Evolutionary conservation across 2,113 vertebrate genomes (phyloP).

Genomic region (Pangasianodon gigas): DNA sequence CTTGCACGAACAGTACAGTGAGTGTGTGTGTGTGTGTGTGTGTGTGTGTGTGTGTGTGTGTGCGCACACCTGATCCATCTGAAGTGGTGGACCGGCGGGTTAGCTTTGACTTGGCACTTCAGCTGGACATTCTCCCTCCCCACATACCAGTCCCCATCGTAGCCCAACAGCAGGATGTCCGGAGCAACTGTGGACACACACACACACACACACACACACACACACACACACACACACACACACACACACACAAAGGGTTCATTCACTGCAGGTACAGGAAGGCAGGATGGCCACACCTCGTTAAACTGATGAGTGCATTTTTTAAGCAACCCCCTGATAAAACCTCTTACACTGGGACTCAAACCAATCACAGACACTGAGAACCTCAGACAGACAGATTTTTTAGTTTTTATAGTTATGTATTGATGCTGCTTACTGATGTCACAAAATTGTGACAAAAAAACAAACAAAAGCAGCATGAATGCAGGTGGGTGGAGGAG

Average conservation of each 20-base stretch:
- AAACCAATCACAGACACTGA: too few species aligned
- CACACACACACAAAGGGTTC: constrained; percentile 31
- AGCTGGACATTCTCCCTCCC: constrained; percentile 91
- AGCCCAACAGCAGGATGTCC: constrained; percentile 90
- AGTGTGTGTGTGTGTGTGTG: constrained; percentile 12
- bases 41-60: neutral
- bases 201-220: constrained; percentile 7
- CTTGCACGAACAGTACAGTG: neutral
- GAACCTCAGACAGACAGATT: too few species aligned
- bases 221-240: constrained; percentile 10
- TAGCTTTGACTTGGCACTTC: constrained; percentile 92
- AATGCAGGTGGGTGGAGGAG: neutral
- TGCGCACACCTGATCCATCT: constrained; percentile 74
- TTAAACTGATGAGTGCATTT: neutral
- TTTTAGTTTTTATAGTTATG: neutral
- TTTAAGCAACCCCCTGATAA: neutral
- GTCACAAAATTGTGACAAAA: neutral
- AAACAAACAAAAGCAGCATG: neutral
- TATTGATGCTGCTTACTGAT: neutral
- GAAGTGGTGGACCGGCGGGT: constrained; percentile 85
- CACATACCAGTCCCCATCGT: constrained; percentile 93
- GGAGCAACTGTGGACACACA: constrained; percentile 80
- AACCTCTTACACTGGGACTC: neutral
- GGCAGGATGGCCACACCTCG: constrained; percentile 11
- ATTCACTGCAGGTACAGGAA: constrained; percentile 44